Evolutionary conservation across 1,140 invertebrate species (phyloP).

Genomic region (Drosophila serrata): DNA sequence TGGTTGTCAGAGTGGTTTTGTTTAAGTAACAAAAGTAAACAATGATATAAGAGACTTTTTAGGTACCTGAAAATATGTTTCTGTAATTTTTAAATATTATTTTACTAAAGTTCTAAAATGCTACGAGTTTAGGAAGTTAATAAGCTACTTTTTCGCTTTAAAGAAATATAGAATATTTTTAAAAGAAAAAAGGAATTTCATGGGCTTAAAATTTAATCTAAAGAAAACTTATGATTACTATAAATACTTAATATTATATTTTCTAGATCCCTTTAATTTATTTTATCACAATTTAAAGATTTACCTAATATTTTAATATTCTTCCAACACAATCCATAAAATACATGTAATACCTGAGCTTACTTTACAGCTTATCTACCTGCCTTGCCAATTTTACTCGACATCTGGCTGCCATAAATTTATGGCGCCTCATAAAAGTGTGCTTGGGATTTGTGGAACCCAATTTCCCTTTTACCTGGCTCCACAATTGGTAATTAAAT

Average conservation of each 20-base stretch:
- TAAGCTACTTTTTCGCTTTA: no score
- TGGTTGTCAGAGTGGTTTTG: not conserved
- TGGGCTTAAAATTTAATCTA: no score
- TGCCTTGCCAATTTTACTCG: constrained; percentile 4
- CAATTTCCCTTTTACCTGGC: not conserved
- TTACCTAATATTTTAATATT: not conserved
- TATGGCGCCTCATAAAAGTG: constrained; percentile 65
- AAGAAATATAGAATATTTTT: no score
- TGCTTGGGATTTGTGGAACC: constrained; percentile 40
- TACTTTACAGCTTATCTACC: not conserved
- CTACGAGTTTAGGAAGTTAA: no score
- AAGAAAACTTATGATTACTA: no score
- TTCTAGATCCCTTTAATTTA: no score
- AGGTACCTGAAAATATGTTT: not conserved
- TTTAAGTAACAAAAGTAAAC: not conserved
- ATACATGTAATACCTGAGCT: not conserved
- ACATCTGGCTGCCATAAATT: constrained; percentile 5
- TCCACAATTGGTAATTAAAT: constrained; percentile 14
- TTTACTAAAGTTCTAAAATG: no score
- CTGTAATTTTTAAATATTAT: not conserved
- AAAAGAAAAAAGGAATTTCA: no score
- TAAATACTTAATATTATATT: not conserved
- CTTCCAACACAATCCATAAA: not conserved
- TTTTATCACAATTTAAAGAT: no score
- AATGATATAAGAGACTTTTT: not conserved